Percentiles rank a stretch among this genome's conserved stretches.
Conservation (phyloP, 2,113 vertebrate genomes). For the Protobothrops mucrosquamatus region DNA sequence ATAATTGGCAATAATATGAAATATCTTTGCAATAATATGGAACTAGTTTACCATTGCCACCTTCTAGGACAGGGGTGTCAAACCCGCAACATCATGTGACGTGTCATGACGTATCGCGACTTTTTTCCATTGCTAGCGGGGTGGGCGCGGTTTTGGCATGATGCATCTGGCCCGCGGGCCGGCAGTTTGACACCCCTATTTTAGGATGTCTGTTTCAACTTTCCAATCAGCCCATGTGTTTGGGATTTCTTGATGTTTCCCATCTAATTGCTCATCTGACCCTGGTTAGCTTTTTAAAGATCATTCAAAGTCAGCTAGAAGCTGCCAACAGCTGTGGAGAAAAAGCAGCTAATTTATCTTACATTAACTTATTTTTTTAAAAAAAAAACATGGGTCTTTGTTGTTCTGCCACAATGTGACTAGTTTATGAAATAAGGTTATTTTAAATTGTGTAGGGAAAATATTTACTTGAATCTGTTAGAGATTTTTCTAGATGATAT, state of each 20-base stretch:
- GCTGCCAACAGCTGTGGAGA: conserved; percentile 43
- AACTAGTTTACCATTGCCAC: neutral
- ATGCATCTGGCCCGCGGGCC: too few species aligned
- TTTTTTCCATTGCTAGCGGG: too few species aligned
- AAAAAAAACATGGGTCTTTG: conserved; percentile 37
- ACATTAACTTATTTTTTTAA: conserved; percentile 54
- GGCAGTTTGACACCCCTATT: too few species aligned
- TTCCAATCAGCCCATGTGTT: neutral
- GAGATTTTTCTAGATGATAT: conserved; percentile 35
- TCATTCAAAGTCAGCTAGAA: neutral
- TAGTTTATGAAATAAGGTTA: conserved; percentile 44
- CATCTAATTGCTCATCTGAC: neutral
- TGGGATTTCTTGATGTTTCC: neutral
- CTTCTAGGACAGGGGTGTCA: neutral
- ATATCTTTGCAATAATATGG: neutral
- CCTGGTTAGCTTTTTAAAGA: neutral
- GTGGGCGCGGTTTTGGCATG: too few species aligned
- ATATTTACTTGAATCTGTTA: conserved; percentile 42
- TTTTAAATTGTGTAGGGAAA: conserved; percentile 42
- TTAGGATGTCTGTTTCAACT: neutral
- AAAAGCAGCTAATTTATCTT: conserved; percentile 68
- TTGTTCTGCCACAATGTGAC: conserved; percentile 54
- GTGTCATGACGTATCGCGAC: rapidly evolving
- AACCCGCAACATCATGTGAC: too few species aligned
- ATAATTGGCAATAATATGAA: neutral